These are phyloP conservation scores for Sander lucioperca DNA, from an alignment of 2,113 vertebrate species.

Conservation along the genomic window DNA sequence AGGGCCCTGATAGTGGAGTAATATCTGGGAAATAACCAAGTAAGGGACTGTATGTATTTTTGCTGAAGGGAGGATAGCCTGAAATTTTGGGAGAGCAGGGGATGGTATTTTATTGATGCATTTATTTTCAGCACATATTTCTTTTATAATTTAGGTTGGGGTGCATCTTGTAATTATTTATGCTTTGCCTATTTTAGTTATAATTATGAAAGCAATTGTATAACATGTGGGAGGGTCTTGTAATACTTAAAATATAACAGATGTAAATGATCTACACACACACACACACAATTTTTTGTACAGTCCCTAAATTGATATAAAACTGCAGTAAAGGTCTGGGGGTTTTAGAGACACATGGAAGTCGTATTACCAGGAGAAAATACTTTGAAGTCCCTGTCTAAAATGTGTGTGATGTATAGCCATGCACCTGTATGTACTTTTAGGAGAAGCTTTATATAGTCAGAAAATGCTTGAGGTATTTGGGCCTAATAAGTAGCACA, in stretches of 20 bases:
- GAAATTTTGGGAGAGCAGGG: background rate
- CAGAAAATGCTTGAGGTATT: background rate
- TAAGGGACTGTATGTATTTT: background rate
- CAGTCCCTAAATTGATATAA: background rate
- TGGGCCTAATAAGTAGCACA: background rate
- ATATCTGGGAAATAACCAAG: background rate
- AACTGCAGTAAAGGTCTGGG: background rate
- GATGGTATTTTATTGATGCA: background rate
- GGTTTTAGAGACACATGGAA: background rate
- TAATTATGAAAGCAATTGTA: too few relatives aligned
- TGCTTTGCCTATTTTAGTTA: background rate
- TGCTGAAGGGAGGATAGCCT: background rate
- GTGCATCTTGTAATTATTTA: background rate
- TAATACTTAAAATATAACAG: too few relatives aligned
- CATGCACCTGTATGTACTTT: background rate
- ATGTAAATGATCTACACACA: too few relatives aligned
- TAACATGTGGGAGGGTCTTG: background rate
- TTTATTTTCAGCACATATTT: background rate
- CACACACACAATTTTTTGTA: background rate
- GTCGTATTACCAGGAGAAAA: background rate
- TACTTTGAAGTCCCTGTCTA: background rate
- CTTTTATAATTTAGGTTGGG: too few relatives aligned
- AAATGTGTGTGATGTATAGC: background rate
- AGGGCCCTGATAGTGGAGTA: background rate
- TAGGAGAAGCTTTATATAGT: background rate